A percentile compares a stretch with the other conserved stretches of the same genome.
These are phyloP conservation scores for Xiphias gladius DNA, from an alignment of 2,113 vertebrate species.

Conservation along the genomic window DNA sequence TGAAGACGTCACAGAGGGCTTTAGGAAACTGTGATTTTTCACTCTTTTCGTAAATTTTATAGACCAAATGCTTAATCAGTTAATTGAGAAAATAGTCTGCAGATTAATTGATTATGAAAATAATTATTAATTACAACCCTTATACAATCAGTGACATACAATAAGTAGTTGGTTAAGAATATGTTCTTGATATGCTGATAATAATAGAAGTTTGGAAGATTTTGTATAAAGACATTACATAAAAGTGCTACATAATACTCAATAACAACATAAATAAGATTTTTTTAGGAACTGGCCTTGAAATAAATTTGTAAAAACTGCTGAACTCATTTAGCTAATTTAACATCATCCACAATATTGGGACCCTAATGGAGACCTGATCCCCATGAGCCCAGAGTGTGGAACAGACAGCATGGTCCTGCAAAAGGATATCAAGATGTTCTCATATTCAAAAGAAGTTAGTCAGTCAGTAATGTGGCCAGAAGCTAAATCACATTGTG, in stretches of 20 bases:
- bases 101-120: not conserved
- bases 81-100: not conserved
- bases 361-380: not conserved
- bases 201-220: not conserved
- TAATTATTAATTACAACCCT: not conserved
- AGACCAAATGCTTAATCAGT: not conserved
- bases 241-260: not conserved
- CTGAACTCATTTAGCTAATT: not conserved
- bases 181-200: not conserved
- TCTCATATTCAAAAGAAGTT: conserved; percentile 26
- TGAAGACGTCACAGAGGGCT: not conserved
- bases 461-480: conserved; percentile 48
- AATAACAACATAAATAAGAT: too few species aligned
- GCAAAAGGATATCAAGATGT: not conserved
- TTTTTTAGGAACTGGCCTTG: not conserved
- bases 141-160: not conserved
- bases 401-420: not conserved
- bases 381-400: conserved; percentile 2
- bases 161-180: not conserved
- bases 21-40: not conserved
- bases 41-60: not conserved
- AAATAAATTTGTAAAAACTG: not conserved
- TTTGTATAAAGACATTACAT: not conserved
- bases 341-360: conserved; percentile 2
- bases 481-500: conserved; percentile 37